Conservation (phyloP, 1,140 invertebrate genomes). For the Hycleus phaleratus region DNA sequence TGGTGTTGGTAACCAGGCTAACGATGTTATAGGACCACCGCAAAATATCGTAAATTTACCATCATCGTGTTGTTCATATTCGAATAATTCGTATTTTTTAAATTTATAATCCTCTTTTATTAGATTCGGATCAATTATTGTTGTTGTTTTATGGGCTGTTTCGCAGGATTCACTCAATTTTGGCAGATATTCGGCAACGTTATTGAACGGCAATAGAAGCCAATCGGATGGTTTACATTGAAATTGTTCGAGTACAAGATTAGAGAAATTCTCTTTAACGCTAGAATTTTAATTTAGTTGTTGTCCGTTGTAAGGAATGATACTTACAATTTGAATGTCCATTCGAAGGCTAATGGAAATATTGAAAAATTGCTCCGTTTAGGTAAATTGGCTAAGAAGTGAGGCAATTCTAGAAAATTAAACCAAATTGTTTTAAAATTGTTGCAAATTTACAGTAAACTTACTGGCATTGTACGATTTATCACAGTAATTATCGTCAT, state of each 20-base stretch:
- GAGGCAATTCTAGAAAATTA: slow-evolving; percentile 12
- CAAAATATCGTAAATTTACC: slow-evolving; percentile 46
- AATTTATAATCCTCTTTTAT: slow-evolving; percentile 31
- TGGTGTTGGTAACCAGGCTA: slow-evolving; percentile 49
- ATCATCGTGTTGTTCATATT: slow-evolving; percentile 29
- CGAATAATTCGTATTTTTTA: slow-evolving; percentile 43
- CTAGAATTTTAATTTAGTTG: slow-evolving; percentile 18
- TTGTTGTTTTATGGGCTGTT: slow-evolving; percentile 18
- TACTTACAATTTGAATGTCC: slow-evolving; percentile 43
- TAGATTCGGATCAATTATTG: slow-evolving; percentile 19
- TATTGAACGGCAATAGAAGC: slow-evolving; percentile 19
- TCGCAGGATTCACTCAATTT: slow-evolving; percentile 39
- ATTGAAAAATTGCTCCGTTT: not conserved
- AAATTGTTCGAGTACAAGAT: slow-evolving; percentile 36
- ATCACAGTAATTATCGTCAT: slow-evolving; percentile 4
- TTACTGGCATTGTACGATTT: slow-evolving; percentile 13
- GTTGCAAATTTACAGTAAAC: not conserved
- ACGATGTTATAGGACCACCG: slow-evolving; percentile 52
- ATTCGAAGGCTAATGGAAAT: slow-evolving; percentile 28
- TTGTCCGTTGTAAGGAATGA: not conserved
- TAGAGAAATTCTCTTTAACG: slow-evolving; percentile 39
- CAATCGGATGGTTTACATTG: slow-evolving; percentile 26
- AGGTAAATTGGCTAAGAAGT: slow-evolving; percentile 6
- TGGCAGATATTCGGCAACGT: slow-evolving; percentile 40
- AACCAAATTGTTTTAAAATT: not conserved